Conservation (phyloP, 2,797 vertebrate genomes). For the Clarias fuscus region DNA sequence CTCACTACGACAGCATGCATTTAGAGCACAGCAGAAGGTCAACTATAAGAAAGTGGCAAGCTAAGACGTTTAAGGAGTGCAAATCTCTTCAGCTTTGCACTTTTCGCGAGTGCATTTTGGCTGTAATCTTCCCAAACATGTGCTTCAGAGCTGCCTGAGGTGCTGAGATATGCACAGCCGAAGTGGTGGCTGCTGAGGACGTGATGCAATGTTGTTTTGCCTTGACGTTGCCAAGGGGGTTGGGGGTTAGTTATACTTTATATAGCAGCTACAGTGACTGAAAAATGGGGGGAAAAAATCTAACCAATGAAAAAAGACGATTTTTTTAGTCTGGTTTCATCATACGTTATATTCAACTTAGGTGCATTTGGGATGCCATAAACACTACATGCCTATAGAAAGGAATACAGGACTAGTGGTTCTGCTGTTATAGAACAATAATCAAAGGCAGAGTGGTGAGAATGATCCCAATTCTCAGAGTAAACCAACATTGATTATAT, state of each 20-base stretch:
- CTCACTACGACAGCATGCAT: background rate
- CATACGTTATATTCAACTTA: background rate
- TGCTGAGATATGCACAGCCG: constrained; percentile 13
- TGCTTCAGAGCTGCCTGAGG: constrained; percentile 19
- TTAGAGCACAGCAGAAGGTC: constrained; percentile 13
- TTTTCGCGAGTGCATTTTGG: constrained; percentile 11
- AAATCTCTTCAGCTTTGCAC: constrained; percentile 8
- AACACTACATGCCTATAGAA: background rate
- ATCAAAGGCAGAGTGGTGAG: background rate
- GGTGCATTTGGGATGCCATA: background rate
- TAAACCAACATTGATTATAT: background rate
- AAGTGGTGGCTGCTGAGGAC: background rate
- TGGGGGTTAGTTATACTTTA: background rate
- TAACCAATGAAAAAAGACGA: background rate
- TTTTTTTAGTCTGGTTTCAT: background rate
- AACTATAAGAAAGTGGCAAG: constrained; percentile 15
- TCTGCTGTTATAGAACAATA: background rate
- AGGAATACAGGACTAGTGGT: background rate
- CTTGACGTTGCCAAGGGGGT: background rate
- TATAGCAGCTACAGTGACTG: background rate
- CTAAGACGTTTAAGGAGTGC: background rate
- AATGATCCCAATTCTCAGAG: background rate
- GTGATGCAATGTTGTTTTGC: constrained; percentile 1
- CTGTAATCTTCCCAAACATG: background rate
- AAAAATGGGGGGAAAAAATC: background rate